A percentile compares a stretch with the other conserved stretches of the same genome.
phyloP scores from a whole-genome alignment of 2,888 invertebrate species.

The Anoncus sp. region DNA sequence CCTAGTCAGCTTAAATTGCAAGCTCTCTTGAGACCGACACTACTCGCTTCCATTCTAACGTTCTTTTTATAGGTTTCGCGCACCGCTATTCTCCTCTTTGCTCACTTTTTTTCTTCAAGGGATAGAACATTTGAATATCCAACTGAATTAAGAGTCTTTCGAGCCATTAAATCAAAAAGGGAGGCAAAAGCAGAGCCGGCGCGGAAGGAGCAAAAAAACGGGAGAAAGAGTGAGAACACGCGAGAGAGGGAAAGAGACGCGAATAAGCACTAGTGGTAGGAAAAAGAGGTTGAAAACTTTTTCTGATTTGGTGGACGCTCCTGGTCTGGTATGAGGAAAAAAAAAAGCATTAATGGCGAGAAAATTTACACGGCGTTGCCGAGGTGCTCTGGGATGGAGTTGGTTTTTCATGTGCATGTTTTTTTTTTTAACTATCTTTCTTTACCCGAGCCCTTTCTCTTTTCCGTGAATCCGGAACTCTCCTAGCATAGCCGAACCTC shows the following conservation, averaged over 20 bases:
- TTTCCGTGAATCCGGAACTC: conserved; percentile 32
- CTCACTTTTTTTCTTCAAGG: conserved; percentile 32
- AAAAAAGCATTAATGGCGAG: conserved; percentile 59
- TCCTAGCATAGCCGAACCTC: conserved; percentile 28
- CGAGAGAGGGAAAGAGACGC: conserved; percentile 28
- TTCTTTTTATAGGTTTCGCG: conserved; percentile 14
- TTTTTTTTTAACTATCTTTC: conserved; percentile 15
- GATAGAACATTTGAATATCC: conserved; percentile 72
- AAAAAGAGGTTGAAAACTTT: conserved; percentile 68
- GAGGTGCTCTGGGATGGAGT: conserved; percentile 21
- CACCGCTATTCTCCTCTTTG: not conserved
- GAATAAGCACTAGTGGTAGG: conserved; percentile 45
- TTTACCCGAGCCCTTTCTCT: conserved; percentile 5
- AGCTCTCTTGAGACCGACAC: conserved; percentile 54
- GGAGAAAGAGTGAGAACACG: conserved; percentile 13
- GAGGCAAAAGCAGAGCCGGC: conserved; percentile 23
- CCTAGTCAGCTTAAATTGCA: conserved; percentile 73
- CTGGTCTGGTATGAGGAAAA: conserved; percentile 39
- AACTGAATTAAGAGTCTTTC: conserved; percentile 73
- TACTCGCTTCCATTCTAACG: conserved; percentile 31
- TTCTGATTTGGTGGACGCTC: conserved; percentile 56
- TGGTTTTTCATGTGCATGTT: conserved; percentile 23
- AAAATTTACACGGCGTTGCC: conserved; percentile 64
- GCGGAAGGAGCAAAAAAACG: conserved; percentile 14
- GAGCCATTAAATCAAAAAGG: conserved; percentile 71